phyloP scores from a whole-genome alignment of 2,113 vertebrate genomes.

The Sciurus niger region DNA sequence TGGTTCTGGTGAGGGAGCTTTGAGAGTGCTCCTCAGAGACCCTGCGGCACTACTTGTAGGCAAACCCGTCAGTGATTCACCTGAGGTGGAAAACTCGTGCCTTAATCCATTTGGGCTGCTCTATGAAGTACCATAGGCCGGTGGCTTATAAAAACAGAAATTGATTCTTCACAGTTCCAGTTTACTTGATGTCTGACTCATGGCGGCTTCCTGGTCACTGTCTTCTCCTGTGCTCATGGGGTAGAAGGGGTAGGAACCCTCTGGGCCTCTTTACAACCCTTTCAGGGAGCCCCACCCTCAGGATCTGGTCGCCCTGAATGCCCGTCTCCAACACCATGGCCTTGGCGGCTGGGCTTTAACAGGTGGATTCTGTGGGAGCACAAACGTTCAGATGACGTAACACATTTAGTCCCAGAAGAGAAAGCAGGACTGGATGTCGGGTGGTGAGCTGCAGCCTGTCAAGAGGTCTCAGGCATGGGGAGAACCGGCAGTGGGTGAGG shows the following conservation, averaged over 20 bases:
- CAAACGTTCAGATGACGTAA: neutral
- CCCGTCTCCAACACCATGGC: neutral
- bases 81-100: fast-evolving
- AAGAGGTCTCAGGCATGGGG: too few relatives aligned
- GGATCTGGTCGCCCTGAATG: neutral
- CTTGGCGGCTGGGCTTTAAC: neutral
- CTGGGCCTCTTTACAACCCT: neutral
- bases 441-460: too few relatives aligned
- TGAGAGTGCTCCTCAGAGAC: neutral
- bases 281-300: neutral
- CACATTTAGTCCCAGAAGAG: neutral
- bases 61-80: neutral
- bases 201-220: neutral
- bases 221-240: neutral
- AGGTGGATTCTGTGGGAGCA: too few relatives aligned
- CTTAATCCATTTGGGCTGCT: neutral
- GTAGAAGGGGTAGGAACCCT: neutral
- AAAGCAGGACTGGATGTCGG: neutral
- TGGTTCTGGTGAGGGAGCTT: neutral
- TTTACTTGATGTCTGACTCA: neutral
- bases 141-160: neutral
- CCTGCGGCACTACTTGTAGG: too few relatives aligned
- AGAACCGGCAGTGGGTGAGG: too few relatives aligned
- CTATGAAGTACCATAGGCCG: neutral
- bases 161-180: neutral